phyloP scores from a whole-genome alignment of 2,888 invertebrate genomes.

The Diadromus collaris region DNA sequence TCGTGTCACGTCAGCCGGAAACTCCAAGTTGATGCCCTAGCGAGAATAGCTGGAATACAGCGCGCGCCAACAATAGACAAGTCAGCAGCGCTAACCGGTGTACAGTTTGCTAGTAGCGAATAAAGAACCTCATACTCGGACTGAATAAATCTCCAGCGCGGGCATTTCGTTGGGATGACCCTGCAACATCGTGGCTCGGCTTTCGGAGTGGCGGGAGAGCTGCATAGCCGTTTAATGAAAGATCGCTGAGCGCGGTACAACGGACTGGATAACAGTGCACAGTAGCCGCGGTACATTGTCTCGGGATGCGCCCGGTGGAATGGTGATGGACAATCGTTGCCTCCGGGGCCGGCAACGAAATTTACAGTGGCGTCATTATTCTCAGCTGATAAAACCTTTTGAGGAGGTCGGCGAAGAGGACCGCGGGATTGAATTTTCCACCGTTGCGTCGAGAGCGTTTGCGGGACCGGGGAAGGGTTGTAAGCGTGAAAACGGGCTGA shows the following conservation, averaged over 20 bases:
- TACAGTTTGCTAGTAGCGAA: neutral
- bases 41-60: neutral
- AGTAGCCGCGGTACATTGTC: neutral
- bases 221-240: conserved; percentile 27
- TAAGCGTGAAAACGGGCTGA: neutral
- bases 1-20: neutral
- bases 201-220: conserved; percentile 14
- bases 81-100: neutral
- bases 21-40: neutral
- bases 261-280: neutral
- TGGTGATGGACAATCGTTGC: conserved; percentile 8
- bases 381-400: conserved; percentile 19
- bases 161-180: conserved; percentile 23
- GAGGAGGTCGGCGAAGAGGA: neutral
- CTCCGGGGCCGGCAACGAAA: neutral
- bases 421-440: conserved; percentile 20
- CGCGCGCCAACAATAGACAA: neutral
- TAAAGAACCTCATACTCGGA: conserved; percentile 26
- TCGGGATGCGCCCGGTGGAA: conserved; percentile 7
- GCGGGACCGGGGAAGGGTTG: neutral
- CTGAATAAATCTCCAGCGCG: conserved; percentile 29
- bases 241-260: neutral
- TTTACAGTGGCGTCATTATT: neutral
- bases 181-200: neutral
- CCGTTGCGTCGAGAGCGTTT: neutral